phyloP scores from a whole-genome alignment of 2,113 vertebrate genomes.

The Syngnathus typhle region DNA sequence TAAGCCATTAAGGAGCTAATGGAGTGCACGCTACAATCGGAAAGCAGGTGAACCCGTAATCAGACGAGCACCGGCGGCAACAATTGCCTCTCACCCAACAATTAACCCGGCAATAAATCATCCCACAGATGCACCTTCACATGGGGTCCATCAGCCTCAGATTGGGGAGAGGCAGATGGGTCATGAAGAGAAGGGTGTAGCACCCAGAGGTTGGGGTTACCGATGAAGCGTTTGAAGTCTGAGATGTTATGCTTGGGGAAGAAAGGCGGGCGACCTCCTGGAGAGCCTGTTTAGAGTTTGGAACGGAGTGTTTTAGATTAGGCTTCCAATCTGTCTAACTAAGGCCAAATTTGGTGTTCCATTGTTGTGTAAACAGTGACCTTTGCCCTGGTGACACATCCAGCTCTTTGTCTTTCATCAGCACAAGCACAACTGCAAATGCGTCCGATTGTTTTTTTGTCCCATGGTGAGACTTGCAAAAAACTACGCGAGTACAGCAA shows the following conservation, averaged over 20 bases:
- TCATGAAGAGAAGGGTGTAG: slow-evolving; percentile 22
- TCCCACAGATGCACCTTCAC: slow-evolving; percentile 57
- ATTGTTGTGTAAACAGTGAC: slow-evolving; percentile 55
- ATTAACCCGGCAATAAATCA: slow-evolving; percentile 60
- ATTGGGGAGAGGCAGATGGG: slow-evolving; percentile 44
- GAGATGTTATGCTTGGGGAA: slow-evolving; percentile 52
- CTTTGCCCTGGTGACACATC: slow-evolving; percentile 40
- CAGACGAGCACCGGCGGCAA: slow-evolving; percentile 36
- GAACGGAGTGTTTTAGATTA: slow-evolving; percentile 57
- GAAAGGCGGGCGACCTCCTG: slow-evolving; percentile 30
- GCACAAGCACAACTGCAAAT: slow-evolving; percentile 40
- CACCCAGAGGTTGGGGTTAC: slow-evolving; percentile 55
- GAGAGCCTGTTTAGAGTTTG: slow-evolving; percentile 53
- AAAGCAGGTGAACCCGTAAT: slow-evolving; percentile 55
- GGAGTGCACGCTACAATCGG: slow-evolving; percentile 41
- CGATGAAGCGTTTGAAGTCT: slow-evolving; percentile 63
- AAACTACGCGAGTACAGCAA: background rate
- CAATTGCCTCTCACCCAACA: slow-evolving; percentile 46
- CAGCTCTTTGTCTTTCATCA: slow-evolving; percentile 58
- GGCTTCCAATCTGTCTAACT: slow-evolving; percentile 59
- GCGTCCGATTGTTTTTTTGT: too few species aligned
- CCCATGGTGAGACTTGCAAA: too few species aligned
- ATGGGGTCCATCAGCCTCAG: slow-evolving; percentile 45
- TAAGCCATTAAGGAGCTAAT: slow-evolving; percentile 43
- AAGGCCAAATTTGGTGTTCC: slow-evolving; percentile 49